These are phyloP conservation scores for Monodelphis domestica DNA, from an alignment of 2,797 vertebrate genomes.

Conservation along the genomic window DNA sequence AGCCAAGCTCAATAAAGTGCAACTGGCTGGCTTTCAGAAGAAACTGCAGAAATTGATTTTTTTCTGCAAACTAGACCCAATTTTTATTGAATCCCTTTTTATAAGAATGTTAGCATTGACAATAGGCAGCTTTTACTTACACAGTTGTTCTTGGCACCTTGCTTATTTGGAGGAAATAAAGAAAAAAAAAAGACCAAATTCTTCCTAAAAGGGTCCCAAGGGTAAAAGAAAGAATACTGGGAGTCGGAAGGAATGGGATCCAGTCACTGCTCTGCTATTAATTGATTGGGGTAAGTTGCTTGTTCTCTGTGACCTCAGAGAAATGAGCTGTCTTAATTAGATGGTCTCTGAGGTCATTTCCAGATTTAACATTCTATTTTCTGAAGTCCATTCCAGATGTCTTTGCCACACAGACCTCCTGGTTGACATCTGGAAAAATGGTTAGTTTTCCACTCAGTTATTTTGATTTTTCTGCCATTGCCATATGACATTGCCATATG, in stretches of 20 bases:
- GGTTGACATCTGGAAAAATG: not conserved
- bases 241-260: not conserved
- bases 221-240: not conserved
- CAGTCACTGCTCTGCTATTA: not conserved
- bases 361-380: not conserved
- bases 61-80: slow-evolving; percentile 44
- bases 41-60: slow-evolving; percentile 73
- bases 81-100: slow-evolving; percentile 71
- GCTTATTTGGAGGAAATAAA: slow-evolving; percentile 41
- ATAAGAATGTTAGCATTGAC: slow-evolving; percentile 68
- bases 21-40: slow-evolving; percentile 68
- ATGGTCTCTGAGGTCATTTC: not conserved
- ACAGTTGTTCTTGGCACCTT: slow-evolving; percentile 39
- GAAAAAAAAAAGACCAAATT: not conserved
- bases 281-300: not conserved
- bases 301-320: not conserved
- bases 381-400: not conserved
- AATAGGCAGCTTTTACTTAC: slow-evolving; percentile 41
- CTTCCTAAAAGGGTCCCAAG: slow-evolving; percentile 19
- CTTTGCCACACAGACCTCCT: not conserved
- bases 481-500: not conserved
- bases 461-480: not conserved
- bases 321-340: not conserved
- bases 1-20: slow-evolving; percentile 69
- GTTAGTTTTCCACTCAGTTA: not conserved